These are phyloP conservation scores for Drosophila chauvacae DNA, from an alignment of 1,140 invertebrate genomes.

Conservation along the genomic window DNA sequence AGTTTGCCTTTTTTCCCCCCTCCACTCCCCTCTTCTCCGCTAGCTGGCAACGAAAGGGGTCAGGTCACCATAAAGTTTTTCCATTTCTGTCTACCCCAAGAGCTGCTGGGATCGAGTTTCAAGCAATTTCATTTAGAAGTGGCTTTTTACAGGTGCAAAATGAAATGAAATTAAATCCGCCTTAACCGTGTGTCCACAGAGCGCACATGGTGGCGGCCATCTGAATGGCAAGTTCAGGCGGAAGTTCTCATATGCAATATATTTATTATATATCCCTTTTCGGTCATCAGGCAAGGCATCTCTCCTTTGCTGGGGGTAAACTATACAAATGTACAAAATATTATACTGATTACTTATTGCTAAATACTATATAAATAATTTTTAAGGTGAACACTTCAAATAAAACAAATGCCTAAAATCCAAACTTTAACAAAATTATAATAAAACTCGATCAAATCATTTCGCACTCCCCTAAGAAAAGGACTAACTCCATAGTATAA, in stretches of 20 bases:
- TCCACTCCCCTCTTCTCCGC: too few species aligned
- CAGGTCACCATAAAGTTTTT: conserved; percentile 56
- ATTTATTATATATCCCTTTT: background rate
- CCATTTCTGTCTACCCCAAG: conserved; percentile 39
- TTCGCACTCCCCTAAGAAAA: too few species aligned
- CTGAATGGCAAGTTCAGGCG: conserved; percentile 32
- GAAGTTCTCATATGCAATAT: conserved; percentile 32
- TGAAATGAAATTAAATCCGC: conserved; percentile 53
- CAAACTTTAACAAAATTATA: too few species aligned
- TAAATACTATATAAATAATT: too few species aligned
- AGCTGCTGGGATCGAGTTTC: conserved; percentile 37
- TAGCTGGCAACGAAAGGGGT: conserved; percentile 35
- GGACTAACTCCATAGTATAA: too few species aligned
- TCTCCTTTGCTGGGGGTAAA: background rate
- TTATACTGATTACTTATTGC: too few species aligned
- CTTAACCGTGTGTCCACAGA: conserved; percentile 20
- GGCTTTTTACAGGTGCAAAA: conserved; percentile 47
- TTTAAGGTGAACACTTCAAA: too few species aligned
- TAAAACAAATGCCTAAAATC: too few species aligned
- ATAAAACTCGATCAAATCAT: too few species aligned
- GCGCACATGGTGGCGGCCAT: conserved; percentile 5
- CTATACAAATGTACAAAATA: background rate
- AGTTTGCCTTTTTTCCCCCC: background rate
- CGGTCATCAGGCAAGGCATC: conserved; percentile 2
- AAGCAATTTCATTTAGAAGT: conserved; percentile 53